phyloP scores from a whole-genome alignment of 2,797 vertebrate species.

The Sphaeramia orbicularis region DNA sequence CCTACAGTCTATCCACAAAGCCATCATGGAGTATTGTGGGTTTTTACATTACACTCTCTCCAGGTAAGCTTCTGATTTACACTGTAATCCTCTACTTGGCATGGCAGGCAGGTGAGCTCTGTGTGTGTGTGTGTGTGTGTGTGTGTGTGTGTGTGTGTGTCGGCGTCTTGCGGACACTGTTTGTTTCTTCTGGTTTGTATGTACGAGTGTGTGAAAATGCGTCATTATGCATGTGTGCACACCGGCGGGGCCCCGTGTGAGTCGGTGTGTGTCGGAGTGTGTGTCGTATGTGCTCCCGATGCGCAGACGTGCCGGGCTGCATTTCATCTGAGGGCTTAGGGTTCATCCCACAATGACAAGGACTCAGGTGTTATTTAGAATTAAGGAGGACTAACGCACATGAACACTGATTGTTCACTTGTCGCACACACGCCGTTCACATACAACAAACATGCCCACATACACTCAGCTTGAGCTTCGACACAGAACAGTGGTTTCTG shows the following conservation, averaged over 20 bases:
- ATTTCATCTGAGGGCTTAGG: constrained; percentile 42
- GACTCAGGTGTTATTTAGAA: constrained; percentile 49
- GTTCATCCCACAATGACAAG: constrained; percentile 36
- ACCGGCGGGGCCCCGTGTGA: constrained; percentile 1
- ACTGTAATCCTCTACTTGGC: constrained; percentile 71
- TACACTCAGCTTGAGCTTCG: constrained; percentile 27
- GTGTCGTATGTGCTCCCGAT: too few species aligned
- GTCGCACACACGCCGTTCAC: neutral
- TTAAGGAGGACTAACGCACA: constrained; percentile 17
- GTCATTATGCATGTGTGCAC: constrained; percentile 30
- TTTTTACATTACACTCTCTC: constrained; percentile 67
- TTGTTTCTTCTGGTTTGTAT: constrained; percentile 32
- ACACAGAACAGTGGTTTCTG: constrained; percentile 28
- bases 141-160: too few species aligned
- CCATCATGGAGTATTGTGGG: constrained; percentile 42
- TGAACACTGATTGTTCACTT: constrained; percentile 21
- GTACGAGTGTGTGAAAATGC: constrained; percentile 35
- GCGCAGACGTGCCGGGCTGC: constrained; percentile 35
- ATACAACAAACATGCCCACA: constrained; percentile 7
- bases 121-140: constrained; percentile 6
- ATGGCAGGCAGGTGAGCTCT: constrained; percentile 60
- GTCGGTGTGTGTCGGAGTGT: constrained; percentile 18
- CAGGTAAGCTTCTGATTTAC: constrained; percentile 70
- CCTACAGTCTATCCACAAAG: constrained; percentile 51
- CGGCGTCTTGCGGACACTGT: too few species aligned